Conservation (phyloP, 2,113 vertebrate species). For the Nycticebus coucang region DNA sequence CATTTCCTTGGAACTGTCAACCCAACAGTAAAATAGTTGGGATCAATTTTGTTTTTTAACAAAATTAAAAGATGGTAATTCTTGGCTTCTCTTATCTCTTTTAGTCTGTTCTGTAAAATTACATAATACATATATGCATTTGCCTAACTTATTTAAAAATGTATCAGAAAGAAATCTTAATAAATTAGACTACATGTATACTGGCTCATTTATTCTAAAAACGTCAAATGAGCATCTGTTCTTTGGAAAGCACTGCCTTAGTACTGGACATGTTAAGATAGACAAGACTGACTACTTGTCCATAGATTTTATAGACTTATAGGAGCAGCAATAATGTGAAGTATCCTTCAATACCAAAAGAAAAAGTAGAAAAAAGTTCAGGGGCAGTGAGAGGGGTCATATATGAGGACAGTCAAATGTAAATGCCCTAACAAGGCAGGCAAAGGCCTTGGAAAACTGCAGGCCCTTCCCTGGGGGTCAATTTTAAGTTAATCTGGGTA, state of each 20-base stretch:
- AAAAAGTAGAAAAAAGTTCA: not conserved
- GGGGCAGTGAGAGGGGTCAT: not conserved
- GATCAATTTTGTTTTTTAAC: not conserved
- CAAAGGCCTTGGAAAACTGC: not conserved
- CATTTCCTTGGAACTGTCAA: not conserved
- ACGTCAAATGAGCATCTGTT: not conserved
- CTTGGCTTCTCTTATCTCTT: not conserved
- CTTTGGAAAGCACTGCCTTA: not conserved
- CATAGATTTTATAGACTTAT: not conserved
- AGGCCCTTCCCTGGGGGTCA: not conserved
- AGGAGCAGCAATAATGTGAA: not conserved
- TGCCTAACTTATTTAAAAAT: not conserved
- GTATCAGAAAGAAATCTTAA: constrained; percentile 7
- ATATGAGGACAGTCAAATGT: not conserved
- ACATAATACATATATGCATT: not conserved
- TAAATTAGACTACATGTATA: not conserved
- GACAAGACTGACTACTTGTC: not conserved
- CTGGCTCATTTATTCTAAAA: not conserved
- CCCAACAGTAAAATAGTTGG: not conserved
- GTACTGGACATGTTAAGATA: not conserved
- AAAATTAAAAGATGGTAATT: not conserved
- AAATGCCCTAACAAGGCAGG: not conserved
- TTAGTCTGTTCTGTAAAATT: constrained; percentile 11
- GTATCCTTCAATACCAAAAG: constrained; percentile 26
- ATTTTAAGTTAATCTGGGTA: not conserved